These are phyloP conservation scores for Drosophila burlai DNA, from an alignment of 1,140 invertebrate species.

Conservation along the genomic window DNA sequence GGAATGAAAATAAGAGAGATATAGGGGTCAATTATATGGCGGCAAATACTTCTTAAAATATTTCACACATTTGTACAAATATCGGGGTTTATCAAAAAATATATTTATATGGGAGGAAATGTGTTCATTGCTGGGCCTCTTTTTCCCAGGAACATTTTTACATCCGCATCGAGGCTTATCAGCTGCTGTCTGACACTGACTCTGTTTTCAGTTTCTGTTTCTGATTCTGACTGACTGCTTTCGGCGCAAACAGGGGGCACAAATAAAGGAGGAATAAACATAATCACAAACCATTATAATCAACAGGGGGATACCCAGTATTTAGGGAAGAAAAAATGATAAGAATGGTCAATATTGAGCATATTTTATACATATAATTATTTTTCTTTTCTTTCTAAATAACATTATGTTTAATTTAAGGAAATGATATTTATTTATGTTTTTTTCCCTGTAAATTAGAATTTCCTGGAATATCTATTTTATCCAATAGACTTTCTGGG, in stretches of 20 bases:
- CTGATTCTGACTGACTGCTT: constrained; percentile 25
- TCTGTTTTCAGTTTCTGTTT: constrained; percentile 14
- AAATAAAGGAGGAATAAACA: constrained; percentile 50
- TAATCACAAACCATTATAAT: constrained; percentile 20
- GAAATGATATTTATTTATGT: no score
- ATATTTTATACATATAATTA: not conserved
- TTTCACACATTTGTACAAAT: constrained; percentile 4
- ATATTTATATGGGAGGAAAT: constrained; percentile 19
- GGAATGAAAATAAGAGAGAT: constrained; percentile 27
- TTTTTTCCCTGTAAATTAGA: no score
- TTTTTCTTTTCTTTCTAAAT: not conserved
- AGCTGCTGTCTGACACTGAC: constrained; percentile 21
- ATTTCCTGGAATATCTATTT: no score
- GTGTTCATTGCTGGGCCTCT: constrained; percentile 18
- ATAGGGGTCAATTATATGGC: constrained; percentile 28
- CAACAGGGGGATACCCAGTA: constrained; percentile 14
- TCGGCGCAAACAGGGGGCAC: constrained; percentile 47
- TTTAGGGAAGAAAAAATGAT: not conserved
- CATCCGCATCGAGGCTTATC: constrained; percentile 49
- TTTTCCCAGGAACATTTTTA: constrained; percentile 37
- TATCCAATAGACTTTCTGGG: no score
- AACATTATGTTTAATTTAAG: not conserved
- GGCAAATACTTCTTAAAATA: constrained; percentile 1
- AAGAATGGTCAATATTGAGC: not conserved
- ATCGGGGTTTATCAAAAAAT: constrained; percentile 2